Evolutionary conservation across 1,140 invertebrate genomes (phyloP), one percentile per base, ranked within the genome.

Genomic region (Saccostrea glomerata): DNA sequence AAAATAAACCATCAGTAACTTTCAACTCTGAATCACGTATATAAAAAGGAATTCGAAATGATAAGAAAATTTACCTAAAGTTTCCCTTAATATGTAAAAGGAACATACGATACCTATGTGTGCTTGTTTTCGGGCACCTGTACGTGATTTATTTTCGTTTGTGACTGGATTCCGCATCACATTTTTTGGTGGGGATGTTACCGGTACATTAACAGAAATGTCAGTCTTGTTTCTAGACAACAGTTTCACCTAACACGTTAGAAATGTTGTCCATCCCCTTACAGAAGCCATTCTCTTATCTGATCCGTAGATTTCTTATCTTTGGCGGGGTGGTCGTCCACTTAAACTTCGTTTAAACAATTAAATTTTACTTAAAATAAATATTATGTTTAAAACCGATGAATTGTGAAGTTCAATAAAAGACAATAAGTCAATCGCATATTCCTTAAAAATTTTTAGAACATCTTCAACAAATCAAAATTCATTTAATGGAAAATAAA

Each of bases 181-280:
- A 73, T 73, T 73, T 73, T 73, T 73, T 73, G 70, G 70, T 73
- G 23, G 23, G 30, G 25, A 25, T 73, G 70, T 73, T 12, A 15
- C 15, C 3, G 25, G 15, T 30, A 73, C 70, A 73, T 73, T 73
- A 73, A 36, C 23, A 73, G 70, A 13, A 11, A 73, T 73, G 70
- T 36, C 70, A 36, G 13, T 15, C 30, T 30, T 73, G 30, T 73
- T 36, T 73, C 70, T 13, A 15, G 25, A 73, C 15, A 17, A 30
- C 30, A 25, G 70, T 25, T 73, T 73, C 70, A 73, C 70, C 70
- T 73, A 73, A 73, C 70, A 73, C 13, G 25, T 2, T 4, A 73
- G 70, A 73, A 73, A 73, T 73, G 70, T 12, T 11, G 13, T 0
- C 11, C 11, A 36, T 25, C 70, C 12, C 70, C 12, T 2, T 36